Conservation (phyloP, 2,113 vertebrate genomes). For the Cephalopterus ornatus region DNA sequence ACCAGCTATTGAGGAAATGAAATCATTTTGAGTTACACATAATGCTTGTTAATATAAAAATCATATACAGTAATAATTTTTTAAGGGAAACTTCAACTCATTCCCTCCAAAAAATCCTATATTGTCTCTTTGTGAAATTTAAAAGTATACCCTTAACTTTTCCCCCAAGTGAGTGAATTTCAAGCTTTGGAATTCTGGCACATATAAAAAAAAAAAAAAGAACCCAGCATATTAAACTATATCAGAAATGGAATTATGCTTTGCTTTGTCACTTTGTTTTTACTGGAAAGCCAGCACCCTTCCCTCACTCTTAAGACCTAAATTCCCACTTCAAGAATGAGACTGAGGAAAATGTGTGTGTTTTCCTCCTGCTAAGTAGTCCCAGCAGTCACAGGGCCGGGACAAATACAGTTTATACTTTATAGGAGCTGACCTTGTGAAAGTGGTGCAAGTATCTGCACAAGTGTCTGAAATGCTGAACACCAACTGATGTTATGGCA, state of each 20-base stretch:
- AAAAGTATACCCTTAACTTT: neutral
- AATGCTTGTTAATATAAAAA: slow-evolving; percentile 7
- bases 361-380: neutral
- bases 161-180: neutral
- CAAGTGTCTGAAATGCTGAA: neutral
- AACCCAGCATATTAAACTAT: neutral
- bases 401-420: neutral
- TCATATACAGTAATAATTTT: slow-evolving; percentile 13
- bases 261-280: neutral
- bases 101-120: neutral
- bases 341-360: neutral
- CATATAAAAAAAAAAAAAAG: neutral
- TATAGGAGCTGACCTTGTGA: neutral
- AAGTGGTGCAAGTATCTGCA: neutral
- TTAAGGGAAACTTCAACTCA: slow-evolving; percentile 1
- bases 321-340: neutral
- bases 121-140: neutral
- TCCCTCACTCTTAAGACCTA: neutral
- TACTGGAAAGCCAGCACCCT: neutral
- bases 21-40: slow-evolving; percentile 17
- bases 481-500: neutral
- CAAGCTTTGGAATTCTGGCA: neutral
- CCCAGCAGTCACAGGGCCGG: neutral
- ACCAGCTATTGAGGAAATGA: slow-evolving; percentile 59
- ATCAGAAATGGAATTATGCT: neutral